Percentiles rank a stretch among this genome's conserved stretches.
These are phyloP conservation scores for Tinea trinotella DNA, from an alignment of 2,888 invertebrate genomes.

Conservation along the genomic window DNA sequence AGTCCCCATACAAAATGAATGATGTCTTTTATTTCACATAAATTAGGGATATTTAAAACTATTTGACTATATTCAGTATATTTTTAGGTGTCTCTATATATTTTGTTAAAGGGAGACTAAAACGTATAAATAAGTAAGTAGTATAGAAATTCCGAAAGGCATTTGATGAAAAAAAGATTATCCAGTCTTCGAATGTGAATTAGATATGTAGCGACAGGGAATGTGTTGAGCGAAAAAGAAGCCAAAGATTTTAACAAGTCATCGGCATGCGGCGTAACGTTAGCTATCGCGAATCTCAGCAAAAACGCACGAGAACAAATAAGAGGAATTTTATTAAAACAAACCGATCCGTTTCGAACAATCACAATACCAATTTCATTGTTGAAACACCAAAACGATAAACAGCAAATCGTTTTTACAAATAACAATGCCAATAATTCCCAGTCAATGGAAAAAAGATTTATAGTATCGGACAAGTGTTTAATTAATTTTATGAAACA, in stretches of 20 bases:
- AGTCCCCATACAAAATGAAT: too few species aligned
- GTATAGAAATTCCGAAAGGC: neutral
- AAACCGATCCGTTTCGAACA: conserved; percentile 45
- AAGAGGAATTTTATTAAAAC: conserved; percentile 56
- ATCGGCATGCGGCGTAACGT: conserved; percentile 30
- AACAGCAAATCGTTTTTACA: conserved; percentile 12
- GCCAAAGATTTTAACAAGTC: conserved; percentile 21
- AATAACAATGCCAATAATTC: conserved; percentile 11
- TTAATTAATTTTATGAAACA: neutral
- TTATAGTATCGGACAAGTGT: neutral
- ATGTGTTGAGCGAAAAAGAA: conserved; percentile 8
- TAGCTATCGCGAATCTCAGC: conserved; percentile 24
- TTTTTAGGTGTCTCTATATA: too few species aligned
- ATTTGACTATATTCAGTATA: too few species aligned
- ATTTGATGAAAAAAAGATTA: neutral
- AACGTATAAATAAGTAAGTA: neutral
- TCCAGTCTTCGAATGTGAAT: neutral
- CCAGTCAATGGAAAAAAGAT: neutral
- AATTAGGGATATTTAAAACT: too few species aligned
- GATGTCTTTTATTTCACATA: too few species aligned
- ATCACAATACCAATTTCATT: conserved; percentile 45
- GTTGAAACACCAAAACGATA: conserved; percentile 38
- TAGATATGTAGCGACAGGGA: neutral
- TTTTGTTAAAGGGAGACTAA: too few species aligned
- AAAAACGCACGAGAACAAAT: conserved; percentile 37